phyloP scores from a whole-genome alignment of 2,888 invertebrate species.

The Epinotia brunnichana region DNA sequence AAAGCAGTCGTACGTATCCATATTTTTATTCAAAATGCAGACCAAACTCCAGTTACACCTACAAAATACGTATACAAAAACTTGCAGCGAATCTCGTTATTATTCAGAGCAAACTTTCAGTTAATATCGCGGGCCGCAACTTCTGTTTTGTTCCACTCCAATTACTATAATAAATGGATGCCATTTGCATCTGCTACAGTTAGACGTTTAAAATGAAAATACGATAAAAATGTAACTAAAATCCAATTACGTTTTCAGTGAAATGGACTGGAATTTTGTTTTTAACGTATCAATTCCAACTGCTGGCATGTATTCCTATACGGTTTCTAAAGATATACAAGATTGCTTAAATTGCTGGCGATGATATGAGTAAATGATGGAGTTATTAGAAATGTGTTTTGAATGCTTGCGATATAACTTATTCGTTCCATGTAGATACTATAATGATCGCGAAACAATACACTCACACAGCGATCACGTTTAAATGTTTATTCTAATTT shows the following conservation, averaged over 20 bases:
- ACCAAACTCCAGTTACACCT: background rate
- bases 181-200: conserved; percentile 49
- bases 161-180: conserved; percentile 53
- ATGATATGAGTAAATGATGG: too few species aligned
- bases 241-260: conserved; percentile 22
- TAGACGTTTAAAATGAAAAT: conserved; percentile 21
- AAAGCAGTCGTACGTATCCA: too few species aligned
- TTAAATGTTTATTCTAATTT: too few species aligned
- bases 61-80: conserved; percentile 6
- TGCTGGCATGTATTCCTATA: background rate
- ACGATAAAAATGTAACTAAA: conserved; percentile 21
- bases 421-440: too few species aligned
- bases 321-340: background rate
- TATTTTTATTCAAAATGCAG: background rate
- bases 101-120: conserved; percentile 47
- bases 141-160: conserved; percentile 56
- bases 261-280: conserved; percentile 7
- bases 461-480: too few species aligned
- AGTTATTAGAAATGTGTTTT: too few species aligned
- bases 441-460: too few species aligned
- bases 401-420: too few species aligned
- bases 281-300: background rate
- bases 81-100: conserved; percentile 42
- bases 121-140: conserved; percentile 53
- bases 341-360: background rate